Conservation (phyloP, 2,888 invertebrate genomes). For the Eutolmus rufibarbis region DNA sequence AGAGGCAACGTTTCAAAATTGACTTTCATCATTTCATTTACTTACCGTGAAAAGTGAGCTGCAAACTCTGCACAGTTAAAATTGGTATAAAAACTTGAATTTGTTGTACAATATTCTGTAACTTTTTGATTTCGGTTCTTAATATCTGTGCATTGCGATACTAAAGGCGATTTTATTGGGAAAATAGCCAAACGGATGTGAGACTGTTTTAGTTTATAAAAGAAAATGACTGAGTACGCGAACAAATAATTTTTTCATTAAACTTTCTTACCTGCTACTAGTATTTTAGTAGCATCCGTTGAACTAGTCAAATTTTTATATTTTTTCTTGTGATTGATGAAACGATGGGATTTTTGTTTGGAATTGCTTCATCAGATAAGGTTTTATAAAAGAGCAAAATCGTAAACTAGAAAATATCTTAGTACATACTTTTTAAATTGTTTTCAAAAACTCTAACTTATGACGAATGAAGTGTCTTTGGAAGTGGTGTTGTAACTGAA, state of each 20-base stretch:
- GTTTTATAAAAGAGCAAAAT: too few species aligned
- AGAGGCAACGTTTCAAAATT: not conserved
- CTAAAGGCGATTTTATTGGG: not conserved
- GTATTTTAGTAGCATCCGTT: not conserved
- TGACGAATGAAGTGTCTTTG: not conserved
- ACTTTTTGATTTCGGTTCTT: not conserved
- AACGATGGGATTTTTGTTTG: not conserved
- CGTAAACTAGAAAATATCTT: not conserved
- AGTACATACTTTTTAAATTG: not conserved
- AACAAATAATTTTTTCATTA: not conserved
- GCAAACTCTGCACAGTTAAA: too few species aligned
- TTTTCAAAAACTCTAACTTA: not conserved
- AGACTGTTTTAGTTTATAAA: not conserved
- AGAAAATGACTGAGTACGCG: not conserved
- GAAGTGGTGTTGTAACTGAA: not conserved
- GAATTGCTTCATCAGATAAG: not conserved
- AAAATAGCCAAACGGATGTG: not conserved
- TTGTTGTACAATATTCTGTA: too few species aligned
- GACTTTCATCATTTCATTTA: not conserved
- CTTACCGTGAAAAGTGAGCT: not conserved
- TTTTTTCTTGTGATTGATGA: not conserved
- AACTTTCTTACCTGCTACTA: not conserved
- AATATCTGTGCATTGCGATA: not conserved
- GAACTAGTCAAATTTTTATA: not conserved
- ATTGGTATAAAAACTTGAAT: not conserved